These are phyloP conservation scores for Nyctibius grandis DNA, from an alignment of 2,797 vertebrate species.

Conservation along the genomic window DNA sequence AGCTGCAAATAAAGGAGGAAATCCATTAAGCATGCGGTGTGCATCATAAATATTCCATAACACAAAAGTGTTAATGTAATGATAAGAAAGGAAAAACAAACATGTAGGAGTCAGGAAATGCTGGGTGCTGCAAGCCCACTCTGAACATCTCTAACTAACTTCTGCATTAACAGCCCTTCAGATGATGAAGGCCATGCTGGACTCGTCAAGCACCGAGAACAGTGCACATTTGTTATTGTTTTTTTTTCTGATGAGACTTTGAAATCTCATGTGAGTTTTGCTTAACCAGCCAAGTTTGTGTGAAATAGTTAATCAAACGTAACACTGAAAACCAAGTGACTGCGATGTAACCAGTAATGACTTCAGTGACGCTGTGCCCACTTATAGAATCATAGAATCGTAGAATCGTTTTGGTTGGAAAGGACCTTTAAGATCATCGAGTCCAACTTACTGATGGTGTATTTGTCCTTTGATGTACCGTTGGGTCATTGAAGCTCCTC, in stretches of 20 bases:
- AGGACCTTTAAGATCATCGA: no score
- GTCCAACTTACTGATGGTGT: fast-evolving
- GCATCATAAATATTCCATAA: slow-evolving; percentile 54
- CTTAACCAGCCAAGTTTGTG: background rate
- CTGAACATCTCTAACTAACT: background rate
- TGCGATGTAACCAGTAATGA: fast-evolving
- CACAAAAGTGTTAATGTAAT: background rate
- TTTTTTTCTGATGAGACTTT: background rate
- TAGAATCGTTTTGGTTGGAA: no score
- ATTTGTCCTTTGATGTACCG: background rate
- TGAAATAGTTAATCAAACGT: background rate
- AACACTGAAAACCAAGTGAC: background rate
- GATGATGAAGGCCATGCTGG: background rate
- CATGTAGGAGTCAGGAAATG: background rate
- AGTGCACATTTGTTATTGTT: background rate
- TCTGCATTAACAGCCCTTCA: background rate
- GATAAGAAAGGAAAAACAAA: background rate
- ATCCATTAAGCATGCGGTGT: slow-evolving; percentile 23
- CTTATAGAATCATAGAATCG: no score
- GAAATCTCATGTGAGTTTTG: background rate
- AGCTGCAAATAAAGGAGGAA: slow-evolving; percentile 26
- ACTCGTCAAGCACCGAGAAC: fast-evolving
- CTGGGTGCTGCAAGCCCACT: background rate
- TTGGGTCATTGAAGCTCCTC: background rate
- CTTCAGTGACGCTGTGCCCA: background rate